phyloP scores from a whole-genome alignment of 2,888 invertebrate genomes.

The Stictocephala bisonia region DNA sequence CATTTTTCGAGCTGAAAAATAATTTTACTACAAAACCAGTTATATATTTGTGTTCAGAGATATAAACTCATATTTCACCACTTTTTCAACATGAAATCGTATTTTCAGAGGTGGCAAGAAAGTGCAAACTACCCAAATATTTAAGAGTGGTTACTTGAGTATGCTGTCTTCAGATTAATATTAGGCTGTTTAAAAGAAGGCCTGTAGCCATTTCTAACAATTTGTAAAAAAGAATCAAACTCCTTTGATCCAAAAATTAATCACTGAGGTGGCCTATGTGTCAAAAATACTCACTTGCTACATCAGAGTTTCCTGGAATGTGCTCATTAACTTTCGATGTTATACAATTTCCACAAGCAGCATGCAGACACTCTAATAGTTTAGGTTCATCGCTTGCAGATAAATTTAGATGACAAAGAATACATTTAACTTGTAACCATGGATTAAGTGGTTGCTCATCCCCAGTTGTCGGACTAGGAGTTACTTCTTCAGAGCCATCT shows the following conservation, averaged over 20 bases:
- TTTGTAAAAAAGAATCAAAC: no score
- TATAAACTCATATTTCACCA: no score
- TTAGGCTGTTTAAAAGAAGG: not conserved
- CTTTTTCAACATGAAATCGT: no score
- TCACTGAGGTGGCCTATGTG: no score
- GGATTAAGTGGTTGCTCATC: constrained; percentile 46
- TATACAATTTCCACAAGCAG: constrained; percentile 82
- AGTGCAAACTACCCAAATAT: no score
- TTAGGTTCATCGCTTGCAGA: constrained; percentile 75
- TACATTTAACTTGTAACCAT: constrained; percentile 63
- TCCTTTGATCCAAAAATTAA: no score
- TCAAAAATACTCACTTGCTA: constrained; percentile 61
- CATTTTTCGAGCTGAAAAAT: no score
- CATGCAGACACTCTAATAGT: constrained; percentile 89
- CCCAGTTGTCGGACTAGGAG: constrained; percentile 41
- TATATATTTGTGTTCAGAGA: no score
- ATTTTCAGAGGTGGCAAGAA: no score
- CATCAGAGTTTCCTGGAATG: constrained; percentile 64
- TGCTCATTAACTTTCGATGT: constrained; percentile 72
- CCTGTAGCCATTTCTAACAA: not conserved
- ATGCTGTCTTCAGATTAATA: not conserved
- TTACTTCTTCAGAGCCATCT: constrained; percentile 46
- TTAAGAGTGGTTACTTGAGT: not conserved
- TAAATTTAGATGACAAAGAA: constrained; percentile 66
- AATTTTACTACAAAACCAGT: no score